Base-by-base conservation (phyloP, 2,888 invertebrate species). In the Itoplectis maculator region DNA sequence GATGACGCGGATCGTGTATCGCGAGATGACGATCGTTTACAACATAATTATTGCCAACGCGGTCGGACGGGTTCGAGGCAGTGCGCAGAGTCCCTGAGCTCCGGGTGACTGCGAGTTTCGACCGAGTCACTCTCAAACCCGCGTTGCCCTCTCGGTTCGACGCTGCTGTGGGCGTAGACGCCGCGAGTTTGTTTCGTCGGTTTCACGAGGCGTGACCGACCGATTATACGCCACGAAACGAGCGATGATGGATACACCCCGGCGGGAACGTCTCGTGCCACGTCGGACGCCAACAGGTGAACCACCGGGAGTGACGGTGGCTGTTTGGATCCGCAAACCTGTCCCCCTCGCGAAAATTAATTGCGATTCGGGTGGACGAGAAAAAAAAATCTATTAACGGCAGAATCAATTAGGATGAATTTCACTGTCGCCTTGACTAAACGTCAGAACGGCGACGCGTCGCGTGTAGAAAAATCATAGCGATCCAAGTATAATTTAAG, bases 201-300 rank as follows among this genome's bases (percentile, higher is more conserved):
- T 76, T 82, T 79, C 66, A 79, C 82, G 76, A 90, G 90, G 89
- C 90, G 91, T 90, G 89, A 89, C 90, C 88, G 81, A 76, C 88
- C n/a, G 88, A 91, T 91, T 91, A 91, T 88, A 79, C 73, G 59
- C 76, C 59, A 2, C 78, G 86, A 85, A 83, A 88, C 89, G 85
- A 86, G 85, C 85, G 91, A 89, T 91, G 91, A 91, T 91, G 89
- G 88, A 90, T 91, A 90, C n/a, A n/a, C 87, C 88, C 85, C 89
- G 88, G 87, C 45, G 86, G n/a, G 89, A 90, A 88, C 88, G 89
- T 91, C 90, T 88, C 88, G 86, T 87, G 88, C 84, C 88, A 83
- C 83, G 88, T 90, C 89, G 18, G 56, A 66, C 51, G 47, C 49
- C 66, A 18, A 88, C 90, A 87, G 89, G 88, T 88, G 89, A 88